Base-by-base conservation (phyloP, 2,888 invertebrate species). In the Pheosia tremula region DNA sequence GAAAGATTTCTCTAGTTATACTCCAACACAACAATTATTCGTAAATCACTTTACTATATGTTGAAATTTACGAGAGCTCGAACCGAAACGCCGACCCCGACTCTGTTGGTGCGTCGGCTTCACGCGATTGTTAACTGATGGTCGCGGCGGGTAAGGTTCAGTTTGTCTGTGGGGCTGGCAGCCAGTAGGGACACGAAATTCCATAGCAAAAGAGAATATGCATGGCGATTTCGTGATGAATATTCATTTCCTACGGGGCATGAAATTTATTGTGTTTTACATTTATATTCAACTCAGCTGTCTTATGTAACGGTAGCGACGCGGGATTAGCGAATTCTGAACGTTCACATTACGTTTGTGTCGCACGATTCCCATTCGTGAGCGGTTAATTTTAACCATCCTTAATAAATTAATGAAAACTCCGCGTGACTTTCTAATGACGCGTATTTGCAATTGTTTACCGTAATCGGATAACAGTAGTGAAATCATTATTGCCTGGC, bases 31-130 rank as follows among this genome's bases (percentile, higher is more conserved):
- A 93, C 93, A 93, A 93, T 93, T 93, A 93, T 93, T 92, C 93
- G 93, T 93, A 93, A 93, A 93, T 93, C 93, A 93, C 93, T 93
- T 93, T 93, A 93, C 91, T 93, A 93, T 93, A 93, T 93, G 93
- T 92, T 93, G 92, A 92, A 93, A 93, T 92, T 93, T 93, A 93
- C 93, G 91, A 91, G 90, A 89, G 83, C 81, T 81, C 80, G 84
- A 79, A 76, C 73, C 72, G 84, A 79, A 82, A 85, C 84, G 85
- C 85, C 83, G 88, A 86, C 83, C 78, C 80, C 83, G 80, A 75
- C 92, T 86, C 78, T 91, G 87, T 70, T 68, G 81, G 66, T 65
- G 59, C 57, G 55, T 61, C 61, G 58, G 68, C 67, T 70, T 66
- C 85, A 84, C 58, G 80, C 86, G 79, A 93, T 84, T 85, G 85